phyloP scores from a whole-genome alignment of 2,888 invertebrate species.

The Sisyra nigra region DNA sequence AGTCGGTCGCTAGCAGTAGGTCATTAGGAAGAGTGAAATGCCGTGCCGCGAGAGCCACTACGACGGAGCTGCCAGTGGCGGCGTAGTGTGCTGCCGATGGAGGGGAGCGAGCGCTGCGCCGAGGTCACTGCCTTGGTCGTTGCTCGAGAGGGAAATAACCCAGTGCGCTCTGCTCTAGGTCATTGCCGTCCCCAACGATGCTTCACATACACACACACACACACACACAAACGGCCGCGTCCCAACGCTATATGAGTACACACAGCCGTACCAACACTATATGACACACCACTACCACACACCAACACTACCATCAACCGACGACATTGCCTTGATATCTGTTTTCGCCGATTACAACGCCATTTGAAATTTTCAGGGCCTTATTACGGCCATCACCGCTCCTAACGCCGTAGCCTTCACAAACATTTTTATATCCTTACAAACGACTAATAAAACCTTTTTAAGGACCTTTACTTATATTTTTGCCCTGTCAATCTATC shows the following conservation, averaged over 20 bases:
- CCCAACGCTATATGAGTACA: constrained; percentile 9
- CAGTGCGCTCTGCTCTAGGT: constrained; percentile 9
- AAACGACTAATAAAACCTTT: too few relatives aligned
- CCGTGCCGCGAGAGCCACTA: neutral
- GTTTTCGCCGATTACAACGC: constrained; percentile 6
- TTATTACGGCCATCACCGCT: constrained; percentile 7
- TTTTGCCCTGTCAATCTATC: too few relatives aligned
- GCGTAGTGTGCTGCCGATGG: neutral
- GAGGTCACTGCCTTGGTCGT: constrained; percentile 12
- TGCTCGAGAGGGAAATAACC: constrained; percentile 10
- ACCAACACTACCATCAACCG: too few relatives aligned
- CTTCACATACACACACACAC: constrained; percentile 4
- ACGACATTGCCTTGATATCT: constrained; percentile 2
- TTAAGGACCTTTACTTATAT: too few relatives aligned
- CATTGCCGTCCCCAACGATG: constrained; percentile 9
- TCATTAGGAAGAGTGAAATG: constrained; percentile 5
- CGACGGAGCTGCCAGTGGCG: constrained; percentile 16
- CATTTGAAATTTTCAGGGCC: constrained; percentile 9
- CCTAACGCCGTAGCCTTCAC: constrained; percentile 5
- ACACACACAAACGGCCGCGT: constrained; percentile 7
- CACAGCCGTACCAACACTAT: constrained; percentile 11
- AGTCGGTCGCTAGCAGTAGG: neutral
- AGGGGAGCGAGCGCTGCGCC: constrained; percentile 3
- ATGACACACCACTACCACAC: neutral
- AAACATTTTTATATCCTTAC: too few relatives aligned